A percentile compares a stretch with the other conserved stretches of the same genome.
Evolutionary conservation across 2,888 invertebrate species (phyloP).

Genomic region (Hyppa rectilinea): DNA sequence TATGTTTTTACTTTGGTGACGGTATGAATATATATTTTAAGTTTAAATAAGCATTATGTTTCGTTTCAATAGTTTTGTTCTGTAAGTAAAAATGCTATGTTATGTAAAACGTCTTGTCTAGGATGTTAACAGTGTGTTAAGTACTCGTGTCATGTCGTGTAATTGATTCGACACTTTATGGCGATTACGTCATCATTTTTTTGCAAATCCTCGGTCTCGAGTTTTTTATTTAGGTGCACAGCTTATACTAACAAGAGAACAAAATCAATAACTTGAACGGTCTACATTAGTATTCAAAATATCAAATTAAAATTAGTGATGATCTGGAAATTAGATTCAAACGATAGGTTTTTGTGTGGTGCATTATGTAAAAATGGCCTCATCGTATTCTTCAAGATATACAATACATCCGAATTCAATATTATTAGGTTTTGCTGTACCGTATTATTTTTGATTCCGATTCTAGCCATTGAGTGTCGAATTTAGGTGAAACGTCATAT

Average conservation of each 20-base stretch:
- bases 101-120: slow-evolving; percentile 33
- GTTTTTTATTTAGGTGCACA: slow-evolving; percentile 2
- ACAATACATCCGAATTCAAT: background rate
- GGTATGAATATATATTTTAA: slow-evolving; percentile 16
- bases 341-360: background rate
- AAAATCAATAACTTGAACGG: background rate
- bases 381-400: background rate
- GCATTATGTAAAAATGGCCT: background rate
- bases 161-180: slow-evolving; percentile 39
- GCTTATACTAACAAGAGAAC: background rate
- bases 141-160: slow-evolving; percentile 38
- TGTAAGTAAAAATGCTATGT: slow-evolving; percentile 34
- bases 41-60: slow-evolving; percentile 15
- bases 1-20: slow-evolving; percentile 20
- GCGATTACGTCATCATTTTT: slow-evolving; percentile 7
- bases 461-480: slow-evolving; percentile 42
- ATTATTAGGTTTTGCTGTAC: background rate
- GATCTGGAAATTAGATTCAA: background rate
- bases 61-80: slow-evolving; percentile 35
- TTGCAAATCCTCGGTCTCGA: background rate
- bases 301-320: background rate
- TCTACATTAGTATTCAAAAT: background rate
- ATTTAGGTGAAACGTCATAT: slow-evolving; percentile 33
- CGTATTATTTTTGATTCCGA: background rate
- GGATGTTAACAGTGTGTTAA: slow-evolving; percentile 57